Evolutionary conservation across 2,113 vertebrate genomes (phyloP).

Genomic region (Piprites chloris): DNA sequence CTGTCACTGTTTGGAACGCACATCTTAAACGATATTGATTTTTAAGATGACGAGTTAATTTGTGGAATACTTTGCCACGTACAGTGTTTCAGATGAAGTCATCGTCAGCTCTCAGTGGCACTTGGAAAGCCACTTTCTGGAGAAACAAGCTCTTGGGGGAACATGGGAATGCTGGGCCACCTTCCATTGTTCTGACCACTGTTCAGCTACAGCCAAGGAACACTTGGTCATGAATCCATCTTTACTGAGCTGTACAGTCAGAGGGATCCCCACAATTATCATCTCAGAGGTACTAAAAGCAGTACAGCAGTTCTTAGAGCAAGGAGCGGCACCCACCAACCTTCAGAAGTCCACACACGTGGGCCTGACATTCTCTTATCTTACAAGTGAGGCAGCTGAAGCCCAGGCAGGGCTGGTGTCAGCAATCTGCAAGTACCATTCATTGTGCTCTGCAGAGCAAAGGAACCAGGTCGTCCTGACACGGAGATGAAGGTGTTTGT

Average conservation of each 20-base stretch:
- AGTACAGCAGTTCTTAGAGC: not conserved
- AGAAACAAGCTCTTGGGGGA: not conserved
- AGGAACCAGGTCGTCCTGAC: not conserved
- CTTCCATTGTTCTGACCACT: not conserved
- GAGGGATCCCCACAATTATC: not conserved
- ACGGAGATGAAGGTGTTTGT: not conserved
- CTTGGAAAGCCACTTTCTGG: not conserved
- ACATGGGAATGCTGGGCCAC: not conserved
- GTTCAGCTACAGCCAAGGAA: not conserved
- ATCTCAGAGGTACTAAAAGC: not conserved
- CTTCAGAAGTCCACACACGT: not conserved
- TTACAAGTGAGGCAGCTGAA: not conserved
- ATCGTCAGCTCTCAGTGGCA: not conserved
- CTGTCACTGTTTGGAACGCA: slow-evolving; percentile 29
- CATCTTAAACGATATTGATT: slow-evolving; percentile 41
- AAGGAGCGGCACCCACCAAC: not conserved
- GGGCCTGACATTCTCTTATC: not conserved
- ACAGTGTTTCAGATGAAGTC: not conserved
- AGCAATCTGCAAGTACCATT: not conserved
- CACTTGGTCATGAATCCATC: not conserved
- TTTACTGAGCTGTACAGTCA: not conserved
- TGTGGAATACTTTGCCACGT: not conserved
- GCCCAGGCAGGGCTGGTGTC: not conserved
- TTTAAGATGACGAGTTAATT: slow-evolving; percentile 40
- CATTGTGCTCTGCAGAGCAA: not conserved